Base-by-base conservation (phyloP, 2,797 vertebrate species). In the Thripadectes ignobilis region DNA sequence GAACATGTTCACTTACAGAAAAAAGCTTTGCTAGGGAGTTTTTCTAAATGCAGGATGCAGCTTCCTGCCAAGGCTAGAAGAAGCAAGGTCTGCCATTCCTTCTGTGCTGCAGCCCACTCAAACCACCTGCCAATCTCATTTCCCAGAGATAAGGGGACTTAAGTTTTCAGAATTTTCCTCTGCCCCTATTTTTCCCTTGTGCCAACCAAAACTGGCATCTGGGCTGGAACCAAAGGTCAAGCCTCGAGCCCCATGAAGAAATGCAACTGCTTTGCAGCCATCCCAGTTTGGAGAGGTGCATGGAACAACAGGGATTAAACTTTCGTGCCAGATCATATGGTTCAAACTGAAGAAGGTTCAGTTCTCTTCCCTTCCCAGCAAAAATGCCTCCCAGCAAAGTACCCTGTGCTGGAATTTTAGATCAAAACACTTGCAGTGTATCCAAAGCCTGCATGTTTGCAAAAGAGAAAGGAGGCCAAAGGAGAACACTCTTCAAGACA, bases 401-500 rank as follows among this genome's bases (percentile, higher is more conserved):
- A 39, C 88, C 74, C 66, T n/a, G 77, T 2, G 9, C 3, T 82
- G 79, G 87, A 78, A 39, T 38, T 85, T 94, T 69, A 95, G 68
- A 96, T 96, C 82, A 93, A 96, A 97, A 83, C 85, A 48, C 45
- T 89, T 81, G 63, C 74, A 68, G 43, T 17, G 91, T 91, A 66
- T 80, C 89, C 80, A 66, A 82, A 97, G 73, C 72, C 62, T 79
- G 77, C 82, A 55, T 24, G 14, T 14, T 10, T 54, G 43, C 57
- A n/a, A 55, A 52, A 78, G 32, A 72, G 79, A 80, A 74, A 92
- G 81, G 86, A 96, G 54, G 74, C 83, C 84, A 93, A 94, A 91
- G 86, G 84, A 97, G 83, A 78, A 92, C 93, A 43, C 61, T 67
- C 92, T 94, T 95, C 41, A 81, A 95, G 80, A 57, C 55, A 55